Conservation (phyloP, 2,888 invertebrate genomes). For the Athalia circularis region DNA sequence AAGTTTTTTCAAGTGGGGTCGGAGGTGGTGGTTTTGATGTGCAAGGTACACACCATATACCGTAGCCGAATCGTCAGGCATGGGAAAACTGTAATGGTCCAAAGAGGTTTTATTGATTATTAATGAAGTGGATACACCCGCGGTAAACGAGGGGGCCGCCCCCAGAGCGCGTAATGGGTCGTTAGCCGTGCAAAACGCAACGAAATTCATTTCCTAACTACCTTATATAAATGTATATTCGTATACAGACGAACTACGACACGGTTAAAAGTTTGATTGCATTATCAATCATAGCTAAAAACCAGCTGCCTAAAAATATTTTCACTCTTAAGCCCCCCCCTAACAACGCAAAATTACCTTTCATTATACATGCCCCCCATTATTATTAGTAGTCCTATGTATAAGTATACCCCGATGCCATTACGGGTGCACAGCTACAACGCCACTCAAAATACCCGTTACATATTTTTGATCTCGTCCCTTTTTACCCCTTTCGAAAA, state of each 20-base stretch:
- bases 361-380: too few species aligned
- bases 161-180: conserved; percentile 56
- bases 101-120: conserved; percentile 62
- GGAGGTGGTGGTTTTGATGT: too few species aligned
- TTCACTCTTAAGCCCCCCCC: not conserved
- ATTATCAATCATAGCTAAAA: conserved; percentile 57
- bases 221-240: not conserved
- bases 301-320: conserved; percentile 33
- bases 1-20: too few species aligned
- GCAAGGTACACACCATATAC: too few species aligned
- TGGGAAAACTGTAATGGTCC: conserved; percentile 52
- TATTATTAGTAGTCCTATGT: not conserved
- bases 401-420: not conserved
- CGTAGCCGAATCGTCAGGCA: not conserved
- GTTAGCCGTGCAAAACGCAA: conserved; percentile 56
- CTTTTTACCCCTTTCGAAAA: too few species aligned
- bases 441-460: too few species aligned
- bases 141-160: conserved; percentile 51
- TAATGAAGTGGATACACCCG: conserved; percentile 59
- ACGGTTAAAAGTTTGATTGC: conserved; percentile 56
- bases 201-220: conserved; percentile 51
- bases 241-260: conserved; percentile 25
- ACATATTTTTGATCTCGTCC: too few species aligned
- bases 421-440: too few species aligned
- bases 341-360: too few species aligned